Base-by-base conservation (phyloP, 2,888 invertebrate species). In the Synergus itoensis region DNA sequence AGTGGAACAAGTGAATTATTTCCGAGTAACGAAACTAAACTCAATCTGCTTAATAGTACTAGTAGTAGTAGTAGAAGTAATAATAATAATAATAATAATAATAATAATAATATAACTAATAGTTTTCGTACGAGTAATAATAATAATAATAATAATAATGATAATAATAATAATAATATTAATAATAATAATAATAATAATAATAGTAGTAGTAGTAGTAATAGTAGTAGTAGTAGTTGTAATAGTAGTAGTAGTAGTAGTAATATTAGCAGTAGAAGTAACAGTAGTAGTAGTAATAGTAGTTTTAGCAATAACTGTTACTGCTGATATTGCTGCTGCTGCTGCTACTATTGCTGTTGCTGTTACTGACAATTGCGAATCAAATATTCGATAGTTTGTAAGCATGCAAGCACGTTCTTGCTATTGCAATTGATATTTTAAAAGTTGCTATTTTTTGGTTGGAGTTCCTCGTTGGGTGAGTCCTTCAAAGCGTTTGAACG, bases 401-500 rank as follows among this genome's bases (percentile, higher is more conserved):
- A 78, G 40, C 57, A 36, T 36, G 67, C 60, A 43, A 79, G 69
- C 79, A 79, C 75, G 79, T 64, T 64, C 36, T 36, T 89, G 82
- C 89, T 88, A 84, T 45, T 41, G 67, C 11, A 60, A 0, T 12
- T 21, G 36, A 18, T 69, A 0, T 64, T 41, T 65, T 18, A 41
- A 60, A 75, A 86, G 88, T 89, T 91, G 91, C 92, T 94, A 96
- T 94, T 96, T 96, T 93, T 96, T 96, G 88, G 95, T 96, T 73
- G 96, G 96, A 82, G 96, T 96, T 84, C 97, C 97, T 88, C 98
- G 95, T 92, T 98, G 98, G 77, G 98, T 98, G 84, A 99, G 94
- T 43, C 98, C 99, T 93, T 99, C 99, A 93, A 99, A 99, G 87
- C 99, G 95, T 93, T 99, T 99, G 94, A 99, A 99, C 83, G 99